phyloP scores from a whole-genome alignment of 2,797 vertebrate species.

The Acanthurus lineatus region DNA sequence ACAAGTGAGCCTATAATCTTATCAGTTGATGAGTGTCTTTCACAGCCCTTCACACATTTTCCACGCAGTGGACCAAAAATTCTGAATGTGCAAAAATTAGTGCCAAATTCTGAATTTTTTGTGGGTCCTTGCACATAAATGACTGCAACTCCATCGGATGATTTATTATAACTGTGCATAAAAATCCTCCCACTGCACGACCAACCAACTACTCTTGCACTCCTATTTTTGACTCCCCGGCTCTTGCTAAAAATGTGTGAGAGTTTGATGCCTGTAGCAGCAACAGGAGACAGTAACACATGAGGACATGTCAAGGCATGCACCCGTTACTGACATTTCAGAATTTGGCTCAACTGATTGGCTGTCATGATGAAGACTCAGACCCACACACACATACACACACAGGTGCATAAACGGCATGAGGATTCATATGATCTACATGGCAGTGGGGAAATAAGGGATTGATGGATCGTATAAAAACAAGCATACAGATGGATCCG shows the following conservation, averaged over 20 bases:
- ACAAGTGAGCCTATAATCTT: constrained; percentile 67
- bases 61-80: constrained; percentile 22
- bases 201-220: constrained; percentile 34
- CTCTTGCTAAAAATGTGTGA: constrained; percentile 67
- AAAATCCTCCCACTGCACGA: constrained; percentile 23
- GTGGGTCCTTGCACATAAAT: constrained; percentile 5
- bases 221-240: constrained; percentile 58
- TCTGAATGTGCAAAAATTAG: constrained; percentile 22
- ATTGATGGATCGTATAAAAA: constrained; percentile 61
- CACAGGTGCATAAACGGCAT: constrained; percentile 11
- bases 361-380: constrained; percentile 61
- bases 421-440: constrained; percentile 46
- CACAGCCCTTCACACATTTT: constrained; percentile 52
- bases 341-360: constrained; percentile 71
- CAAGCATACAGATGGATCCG: constrained; percentile 37
- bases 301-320: constrained; percentile 76
- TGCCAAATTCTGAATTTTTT: neutral
- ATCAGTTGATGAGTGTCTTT: constrained; percentile 70
- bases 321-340: constrained; percentile 75
- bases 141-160: neutral
- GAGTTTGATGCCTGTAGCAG: constrained; percentile 73
- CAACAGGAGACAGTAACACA: constrained; percentile 78
- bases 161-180: constrained; percentile 26
- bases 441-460: constrained; percentile 54
- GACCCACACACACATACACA: constrained; percentile 7